Percentiles rank a stretch among this genome's conserved stretches.
Evolutionary conservation across 2,113 vertebrate genomes (phyloP).

Genomic region (Sula dactylatra): DNA sequence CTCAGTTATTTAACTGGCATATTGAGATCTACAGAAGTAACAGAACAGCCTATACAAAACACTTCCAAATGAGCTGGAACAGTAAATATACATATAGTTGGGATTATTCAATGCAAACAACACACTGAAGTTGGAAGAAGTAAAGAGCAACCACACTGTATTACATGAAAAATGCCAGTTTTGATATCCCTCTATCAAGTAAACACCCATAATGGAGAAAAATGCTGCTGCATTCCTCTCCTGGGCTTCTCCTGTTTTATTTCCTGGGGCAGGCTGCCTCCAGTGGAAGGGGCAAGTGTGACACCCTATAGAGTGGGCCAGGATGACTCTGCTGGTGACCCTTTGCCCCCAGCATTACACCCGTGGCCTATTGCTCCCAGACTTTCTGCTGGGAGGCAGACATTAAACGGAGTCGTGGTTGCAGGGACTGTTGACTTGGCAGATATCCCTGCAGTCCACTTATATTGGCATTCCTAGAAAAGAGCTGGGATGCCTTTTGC

Average conservation of each 20-base stretch:
- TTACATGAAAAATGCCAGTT: neutral
- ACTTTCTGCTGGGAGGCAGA: neutral
- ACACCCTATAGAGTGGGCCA: neutral
- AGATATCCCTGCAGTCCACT: neutral
- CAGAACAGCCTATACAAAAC: neutral
- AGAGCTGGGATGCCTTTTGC: neutral
- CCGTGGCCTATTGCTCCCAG: neutral
- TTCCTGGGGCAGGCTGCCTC: neutral
- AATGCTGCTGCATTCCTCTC: neutral
- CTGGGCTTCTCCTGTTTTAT: neutral
- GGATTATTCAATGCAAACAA: neutral
- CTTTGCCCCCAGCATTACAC: neutral
- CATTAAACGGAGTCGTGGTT: neutral
- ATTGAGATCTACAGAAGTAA: neutral
- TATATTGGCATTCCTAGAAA: neutral
- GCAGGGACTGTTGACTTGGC: neutral
- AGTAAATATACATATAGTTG: neutral
- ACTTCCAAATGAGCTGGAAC: neutral
- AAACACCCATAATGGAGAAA: neutral
- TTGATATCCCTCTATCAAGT: neutral
- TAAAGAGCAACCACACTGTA: neutral
- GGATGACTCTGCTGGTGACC: neutral
- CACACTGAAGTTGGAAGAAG: neutral
- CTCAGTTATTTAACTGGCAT: neutral
- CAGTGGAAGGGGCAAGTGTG: neutral